Percentiles rank a stretch among this genome's conserved stretches.
These are phyloP conservation scores for Ceratoteleas bidentatus DNA, from an alignment of 1,140 invertebrate species.

Conservation along the genomic window DNA sequence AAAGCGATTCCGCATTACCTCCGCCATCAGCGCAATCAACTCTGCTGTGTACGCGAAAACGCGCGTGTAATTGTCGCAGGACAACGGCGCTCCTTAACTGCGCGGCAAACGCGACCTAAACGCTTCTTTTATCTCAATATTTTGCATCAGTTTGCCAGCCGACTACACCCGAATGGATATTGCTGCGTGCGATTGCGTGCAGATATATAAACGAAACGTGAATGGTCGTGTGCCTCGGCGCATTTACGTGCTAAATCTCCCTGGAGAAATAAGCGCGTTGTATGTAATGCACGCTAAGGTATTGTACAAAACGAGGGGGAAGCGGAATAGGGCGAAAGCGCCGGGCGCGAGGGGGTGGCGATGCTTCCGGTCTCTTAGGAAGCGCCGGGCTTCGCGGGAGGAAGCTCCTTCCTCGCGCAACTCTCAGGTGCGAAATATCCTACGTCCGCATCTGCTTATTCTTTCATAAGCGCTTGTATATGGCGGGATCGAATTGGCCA, in stretches of 20 bases:
- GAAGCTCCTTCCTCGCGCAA: constrained; percentile 47
- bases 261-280: constrained; percentile 77
- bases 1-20: too few relatives aligned
- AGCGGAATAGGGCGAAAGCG: constrained; percentile 49
- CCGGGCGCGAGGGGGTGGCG: constrained; percentile 12
- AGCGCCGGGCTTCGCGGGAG: constrained; percentile 40
- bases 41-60: too few relatives aligned
- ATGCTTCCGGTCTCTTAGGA: constrained; percentile 57
- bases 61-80: background rate
- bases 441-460: constrained; percentile 68
- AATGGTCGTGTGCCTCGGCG: constrained; percentile 68
- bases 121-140: constrained; percentile 38
- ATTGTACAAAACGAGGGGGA: constrained; percentile 69
- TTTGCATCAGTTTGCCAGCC: constrained; percentile 24
- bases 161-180: constrained; percentile 41
- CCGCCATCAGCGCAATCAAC: too few relatives aligned
- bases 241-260: constrained; percentile 77
- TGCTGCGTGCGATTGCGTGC: constrained; percentile 51
- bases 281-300: constrained; percentile 76
- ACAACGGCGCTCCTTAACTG: constrained; percentile 3
- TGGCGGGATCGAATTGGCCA: constrained; percentile 30
- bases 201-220: constrained; percentile 51
- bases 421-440: constrained; percentile 67
- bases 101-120: constrained; percentile 18
- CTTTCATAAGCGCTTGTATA: constrained; percentile 69